Conservation (phyloP, 2,113 vertebrate genomes). For the Rousettus leschenaultii region DNA sequence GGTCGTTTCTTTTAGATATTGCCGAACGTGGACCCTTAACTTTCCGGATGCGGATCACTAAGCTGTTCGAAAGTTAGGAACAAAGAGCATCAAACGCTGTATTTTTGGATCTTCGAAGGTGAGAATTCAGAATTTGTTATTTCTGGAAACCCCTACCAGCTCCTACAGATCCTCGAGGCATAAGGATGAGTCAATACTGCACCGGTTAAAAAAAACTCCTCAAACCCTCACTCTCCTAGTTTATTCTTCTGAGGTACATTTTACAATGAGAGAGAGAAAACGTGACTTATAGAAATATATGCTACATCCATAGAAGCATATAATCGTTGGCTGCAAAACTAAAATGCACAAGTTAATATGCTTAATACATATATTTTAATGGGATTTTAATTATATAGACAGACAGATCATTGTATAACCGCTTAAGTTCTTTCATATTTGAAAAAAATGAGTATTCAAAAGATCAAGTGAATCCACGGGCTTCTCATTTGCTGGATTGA, state of each 20-base stretch:
- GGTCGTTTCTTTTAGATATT: background rate
- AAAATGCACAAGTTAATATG: background rate
- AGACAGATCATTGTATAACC: background rate
- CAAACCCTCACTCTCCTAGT: background rate
- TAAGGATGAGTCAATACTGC: too few relatives aligned
- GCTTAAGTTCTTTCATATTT: background rate
- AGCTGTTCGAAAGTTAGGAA: background rate
- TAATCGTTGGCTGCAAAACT: background rate
- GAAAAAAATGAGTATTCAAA: background rate
- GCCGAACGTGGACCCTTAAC: background rate
- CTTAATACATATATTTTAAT: background rate
- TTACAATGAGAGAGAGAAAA: background rate
- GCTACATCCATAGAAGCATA: background rate
- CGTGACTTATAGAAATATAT: background rate
- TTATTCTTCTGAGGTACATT: background rate
- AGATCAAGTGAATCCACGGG: background rate
- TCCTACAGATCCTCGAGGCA: background rate
- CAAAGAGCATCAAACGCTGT: background rate
- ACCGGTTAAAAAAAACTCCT: background rate
- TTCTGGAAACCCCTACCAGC: background rate
- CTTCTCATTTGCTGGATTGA: background rate
- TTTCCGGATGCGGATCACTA: background rate
- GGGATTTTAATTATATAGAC: background rate
- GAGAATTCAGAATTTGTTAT: background rate
- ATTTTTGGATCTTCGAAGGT: background rate